phyloP scores from a whole-genome alignment of 2,113 vertebrate species.

The Entelurus aequoreus region DNA sequence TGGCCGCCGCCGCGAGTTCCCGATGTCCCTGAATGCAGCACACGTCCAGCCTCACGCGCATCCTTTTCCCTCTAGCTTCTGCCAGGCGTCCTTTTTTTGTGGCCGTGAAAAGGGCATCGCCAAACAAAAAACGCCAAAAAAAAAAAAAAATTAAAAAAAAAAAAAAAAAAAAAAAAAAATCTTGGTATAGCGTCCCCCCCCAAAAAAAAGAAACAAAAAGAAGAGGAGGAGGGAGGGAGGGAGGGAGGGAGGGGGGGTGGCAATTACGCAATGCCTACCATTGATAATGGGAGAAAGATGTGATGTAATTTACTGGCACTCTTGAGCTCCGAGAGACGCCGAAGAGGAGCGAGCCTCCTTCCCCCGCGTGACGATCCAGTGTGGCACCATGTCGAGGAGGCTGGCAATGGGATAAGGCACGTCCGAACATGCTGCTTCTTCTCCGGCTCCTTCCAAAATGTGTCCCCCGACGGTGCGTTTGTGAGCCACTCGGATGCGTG shows the following conservation, averaged over 20 bases:
- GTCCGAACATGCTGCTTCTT: slow-evolving; percentile 58
- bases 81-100: slow-evolving; percentile 56
- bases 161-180: slow-evolving; percentile 42
- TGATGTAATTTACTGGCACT: slow-evolving; percentile 44
- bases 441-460: slow-evolving; percentile 11
- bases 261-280: slow-evolving; percentile 70
- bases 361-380: slow-evolving; percentile 48
- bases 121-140: slow-evolving; percentile 43
- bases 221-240: slow-evolving; percentile 46
- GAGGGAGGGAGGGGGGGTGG: background rate
- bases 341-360: slow-evolving; percentile 50
- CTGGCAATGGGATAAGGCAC: slow-evolving; percentile 45
- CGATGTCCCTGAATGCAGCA: slow-evolving; percentile 72
- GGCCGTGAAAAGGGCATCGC: slow-evolving; percentile 65
- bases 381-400: slow-evolving; percentile 36
- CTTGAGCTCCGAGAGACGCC: slow-evolving; percentile 35
- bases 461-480: slow-evolving; percentile 45
- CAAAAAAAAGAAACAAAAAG: slow-evolving; percentile 59
- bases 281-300: slow-evolving; percentile 50
- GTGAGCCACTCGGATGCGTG: slow-evolving; percentile 59
- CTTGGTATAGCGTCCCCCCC: slow-evolving; percentile 49
- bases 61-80: slow-evolving; percentile 59
- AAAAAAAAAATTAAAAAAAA: slow-evolving; percentile 33
- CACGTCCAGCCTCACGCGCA: slow-evolving; percentile 66
- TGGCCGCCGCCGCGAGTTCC: slow-evolving; percentile 35